Base-by-base conservation (phyloP, 2,797 vertebrate genomes). In the Acrossocheilus fasciatus region DNA sequence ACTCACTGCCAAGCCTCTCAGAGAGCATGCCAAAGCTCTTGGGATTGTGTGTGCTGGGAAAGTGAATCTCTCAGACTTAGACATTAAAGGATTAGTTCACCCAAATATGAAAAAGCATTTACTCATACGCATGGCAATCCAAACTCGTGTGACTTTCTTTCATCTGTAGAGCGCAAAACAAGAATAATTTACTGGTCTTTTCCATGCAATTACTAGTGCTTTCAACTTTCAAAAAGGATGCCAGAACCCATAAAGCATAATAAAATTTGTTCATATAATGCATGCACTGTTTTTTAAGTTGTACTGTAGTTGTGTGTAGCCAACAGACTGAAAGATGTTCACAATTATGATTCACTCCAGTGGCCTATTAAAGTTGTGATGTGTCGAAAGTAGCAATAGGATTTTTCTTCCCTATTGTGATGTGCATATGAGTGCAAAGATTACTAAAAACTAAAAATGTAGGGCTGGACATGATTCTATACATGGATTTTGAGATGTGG, bases 1-100 rank as follows among this genome's bases (percentile, higher is more conserved):
- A 83, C 87, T 72, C 34, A 15, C 52, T 85, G 83, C 75, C 87
- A 70, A 62, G n/a, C 62, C 75, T 79, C 66, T 78, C 75, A 62
- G 41, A 69, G 45, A 79, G 52, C 23, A 1, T 78, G 52, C 64
- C 50, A 79, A 85, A 62, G 26, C 81, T 7, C 52, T 83, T 69
- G 45, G 73, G 70, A 41, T 64, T 1, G 14, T 68, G 39, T 70
- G 78, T 82, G 62, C 39, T 75, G n/a, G 57, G 80, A 69, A 87
- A 83, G 80, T 59, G 36, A 59, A 83, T 82, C 70, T 76, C 57
- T 68, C 50, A 34, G 73, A 85, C 62, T 78, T 77, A 52, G 17
- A 81, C 50, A 82, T 75, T 72, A 83, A 83, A 72, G 36, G 23
- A 68, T 70, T 50, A 68, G 68, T 83, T 59, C 36, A 72, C 59